These are phyloP conservation scores for Tachina grossa DNA, from an alignment of 2,888 invertebrate genomes.

Conservation along the genomic window DNA sequence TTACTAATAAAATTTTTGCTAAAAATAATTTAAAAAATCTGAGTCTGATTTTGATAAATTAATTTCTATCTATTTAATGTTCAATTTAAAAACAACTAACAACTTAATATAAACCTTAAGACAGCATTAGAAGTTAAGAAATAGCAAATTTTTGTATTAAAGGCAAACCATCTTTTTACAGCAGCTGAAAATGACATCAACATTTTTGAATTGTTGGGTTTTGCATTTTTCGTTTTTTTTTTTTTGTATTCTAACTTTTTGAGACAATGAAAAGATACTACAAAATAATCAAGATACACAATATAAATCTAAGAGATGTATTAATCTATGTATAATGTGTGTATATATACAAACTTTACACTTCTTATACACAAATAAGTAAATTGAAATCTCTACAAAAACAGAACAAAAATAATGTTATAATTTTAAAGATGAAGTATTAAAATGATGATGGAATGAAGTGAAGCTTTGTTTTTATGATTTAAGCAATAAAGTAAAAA, in stretches of 20 bases:
- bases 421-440: neutral
- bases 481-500: neutral
- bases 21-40: too few species aligned
- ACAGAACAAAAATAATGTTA: conserved; percentile 20
- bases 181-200: conserved; percentile 64
- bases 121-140: neutral
- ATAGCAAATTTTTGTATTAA: neutral
- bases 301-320: conserved; percentile 13
- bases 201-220: conserved; percentile 44
- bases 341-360: neutral
- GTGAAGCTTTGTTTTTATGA: conserved; percentile 2
- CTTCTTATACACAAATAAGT: neutral
- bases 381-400: conserved; percentile 21
- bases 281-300: conserved; percentile 32
- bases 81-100: too few species aligned
- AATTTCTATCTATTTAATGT: too few species aligned
- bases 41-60: too few species aligned
- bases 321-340: too few species aligned
- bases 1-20: too few species aligned
- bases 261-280: conserved; percentile 29
- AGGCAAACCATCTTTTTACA: conserved; percentile 9
- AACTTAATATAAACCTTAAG: too few species aligned
- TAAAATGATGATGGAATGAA: too few species aligned
- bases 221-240: conserved; percentile 14
- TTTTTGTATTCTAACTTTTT: conserved; percentile 21